phyloP scores from a whole-genome alignment of 2,797 vertebrate species.

The Acrocephalus scirpaceus region DNA sequence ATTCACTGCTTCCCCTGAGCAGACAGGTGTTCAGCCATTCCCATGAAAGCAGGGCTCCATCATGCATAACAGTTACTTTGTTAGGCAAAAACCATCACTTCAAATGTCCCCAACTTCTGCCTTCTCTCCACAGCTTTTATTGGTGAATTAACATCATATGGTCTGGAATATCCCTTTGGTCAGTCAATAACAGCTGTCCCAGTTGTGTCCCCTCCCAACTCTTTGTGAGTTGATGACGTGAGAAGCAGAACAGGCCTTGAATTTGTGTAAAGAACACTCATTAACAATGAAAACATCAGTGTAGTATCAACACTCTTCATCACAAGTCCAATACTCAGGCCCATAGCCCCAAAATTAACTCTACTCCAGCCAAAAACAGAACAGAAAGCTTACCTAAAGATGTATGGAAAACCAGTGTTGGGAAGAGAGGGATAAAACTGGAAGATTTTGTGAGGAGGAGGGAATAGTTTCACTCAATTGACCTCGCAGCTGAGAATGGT shows the following conservation, averaged over 20 bases:
- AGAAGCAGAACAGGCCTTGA: not conserved
- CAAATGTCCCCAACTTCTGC: not conserved
- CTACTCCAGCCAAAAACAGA: not conserved
- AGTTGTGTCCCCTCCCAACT: not conserved
- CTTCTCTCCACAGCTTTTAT: not conserved
- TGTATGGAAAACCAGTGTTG: not conserved
- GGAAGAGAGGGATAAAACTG: not conserved
- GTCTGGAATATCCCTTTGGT: not conserved
- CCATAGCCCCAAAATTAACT: not conserved
- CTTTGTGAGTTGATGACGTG: not conserved
- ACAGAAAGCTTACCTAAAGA: not conserved
- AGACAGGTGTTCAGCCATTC: not conserved
- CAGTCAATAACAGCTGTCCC: not conserved
- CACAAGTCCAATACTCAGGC: not conserved
- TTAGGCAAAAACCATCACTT: not conserved
- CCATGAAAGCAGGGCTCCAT: not conserved
- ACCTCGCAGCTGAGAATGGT: not conserved
- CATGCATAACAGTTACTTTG: not conserved
- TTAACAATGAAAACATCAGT: not conserved
- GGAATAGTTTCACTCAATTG: not conserved
- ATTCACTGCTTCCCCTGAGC: not conserved
- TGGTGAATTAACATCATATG: not conserved
- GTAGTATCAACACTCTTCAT: not conserved
- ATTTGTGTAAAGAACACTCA: not conserved
- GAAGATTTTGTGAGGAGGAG: not conserved